Percentiles rank a stretch among this genome's conserved stretches.
Conservation (phyloP, 2,113 vertebrate species). For the Muntiacus muntjak region DNA sequence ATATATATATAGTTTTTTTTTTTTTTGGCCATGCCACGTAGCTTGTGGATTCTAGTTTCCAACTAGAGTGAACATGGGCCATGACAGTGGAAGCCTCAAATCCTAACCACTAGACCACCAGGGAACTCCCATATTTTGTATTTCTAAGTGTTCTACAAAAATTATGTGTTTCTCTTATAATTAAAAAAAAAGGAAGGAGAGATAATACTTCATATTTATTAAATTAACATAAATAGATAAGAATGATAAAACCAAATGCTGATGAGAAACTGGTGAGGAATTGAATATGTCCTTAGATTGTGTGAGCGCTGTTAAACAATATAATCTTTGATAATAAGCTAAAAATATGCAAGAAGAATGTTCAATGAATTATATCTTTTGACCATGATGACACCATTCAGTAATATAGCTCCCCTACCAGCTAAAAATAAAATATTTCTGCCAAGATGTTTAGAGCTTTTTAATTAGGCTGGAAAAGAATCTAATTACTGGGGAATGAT, state of each 20-base stretch:
- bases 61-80: not conserved
- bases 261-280: not conserved
- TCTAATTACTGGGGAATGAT: not conserved
- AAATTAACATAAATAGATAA: slow-evolving; percentile 1
- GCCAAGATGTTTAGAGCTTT: not conserved
- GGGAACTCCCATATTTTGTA: slow-evolving; percentile 9
- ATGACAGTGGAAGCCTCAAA: not conserved
- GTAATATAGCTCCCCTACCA: not conserved
- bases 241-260: slow-evolving; percentile 1
- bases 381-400: not conserved
- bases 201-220: not conserved
- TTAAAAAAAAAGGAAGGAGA: not conserved
- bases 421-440: not conserved
- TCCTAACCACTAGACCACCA: not conserved
- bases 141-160: slow-evolving; percentile 31
- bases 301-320: not conserved
- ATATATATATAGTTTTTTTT: not conserved
- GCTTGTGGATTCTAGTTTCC: not conserved
- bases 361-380: not conserved
- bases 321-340: not conserved
- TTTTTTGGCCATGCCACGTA: not conserved
- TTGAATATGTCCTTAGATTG: not conserved
- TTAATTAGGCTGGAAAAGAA: not conserved
- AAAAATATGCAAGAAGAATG: not conserved
- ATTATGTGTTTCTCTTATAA: not conserved